These are phyloP conservation scores for Apis dorsata DNA, from an alignment of 1,140 invertebrate species.

Conservation along the genomic window DNA sequence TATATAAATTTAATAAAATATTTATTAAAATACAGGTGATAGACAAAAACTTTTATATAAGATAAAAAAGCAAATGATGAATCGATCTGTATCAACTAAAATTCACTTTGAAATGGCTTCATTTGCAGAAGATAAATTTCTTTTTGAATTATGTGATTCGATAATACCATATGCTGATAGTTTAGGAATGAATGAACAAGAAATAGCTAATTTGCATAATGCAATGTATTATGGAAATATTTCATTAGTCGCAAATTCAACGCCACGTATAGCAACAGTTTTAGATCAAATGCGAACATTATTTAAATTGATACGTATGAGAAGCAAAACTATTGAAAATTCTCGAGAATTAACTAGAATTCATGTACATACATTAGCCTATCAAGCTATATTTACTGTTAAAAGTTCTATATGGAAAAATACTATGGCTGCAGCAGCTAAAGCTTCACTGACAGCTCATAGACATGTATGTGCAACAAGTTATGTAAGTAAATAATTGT, in stretches of 20 bases:
- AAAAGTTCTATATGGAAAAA: constrained; percentile 87
- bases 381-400: constrained; percentile 90
- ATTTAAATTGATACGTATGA: constrained; percentile 82
- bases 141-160: constrained; percentile 84
- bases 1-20: not conserved
- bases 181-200: constrained; percentile 95
- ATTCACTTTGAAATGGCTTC: constrained; percentile 95
- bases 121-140: constrained; percentile 86
- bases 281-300: constrained; percentile 92
- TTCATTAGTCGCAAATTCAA: constrained; percentile 88
- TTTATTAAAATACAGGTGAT: constrained; percentile 79
- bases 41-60: constrained; percentile 84
- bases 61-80: constrained; percentile 85
- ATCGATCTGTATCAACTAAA: constrained; percentile 82
- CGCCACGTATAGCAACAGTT: constrained; percentile 89
- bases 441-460: constrained; percentile 91
- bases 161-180: constrained; percentile 90
- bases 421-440: constrained; percentile 89
- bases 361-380: constrained; percentile 93
- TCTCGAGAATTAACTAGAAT: constrained; percentile 86
- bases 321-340: constrained; percentile 77
- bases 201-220: constrained; percentile 89
- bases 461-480: constrained; percentile 91
- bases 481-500: constrained; percentile 76
- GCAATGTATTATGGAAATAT: constrained; percentile 86